Conservation (phyloP, 1,140 invertebrate species). For the Monochamus saltuarius region DNA sequence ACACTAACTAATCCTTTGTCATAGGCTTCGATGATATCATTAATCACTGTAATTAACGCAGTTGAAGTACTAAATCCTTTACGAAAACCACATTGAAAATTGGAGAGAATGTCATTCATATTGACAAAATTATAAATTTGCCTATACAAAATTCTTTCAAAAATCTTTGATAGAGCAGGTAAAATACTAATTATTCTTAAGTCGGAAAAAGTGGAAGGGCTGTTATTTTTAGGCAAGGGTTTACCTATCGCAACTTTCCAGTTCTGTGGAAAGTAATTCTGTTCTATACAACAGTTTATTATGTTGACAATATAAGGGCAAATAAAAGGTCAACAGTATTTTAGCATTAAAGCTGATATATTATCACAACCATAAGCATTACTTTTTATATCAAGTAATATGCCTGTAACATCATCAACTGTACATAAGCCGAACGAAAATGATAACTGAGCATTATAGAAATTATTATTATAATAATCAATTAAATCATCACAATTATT, state of each 20-base stretch:
- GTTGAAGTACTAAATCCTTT: slow-evolving; percentile 10
- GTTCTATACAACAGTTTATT: slow-evolving; percentile 14
- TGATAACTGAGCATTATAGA: background rate
- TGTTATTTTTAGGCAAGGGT: slow-evolving; percentile 24
- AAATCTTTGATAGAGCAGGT: slow-evolving; percentile 28
- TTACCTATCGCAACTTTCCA: slow-evolving; percentile 29
- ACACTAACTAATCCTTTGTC: slow-evolving; percentile 16
- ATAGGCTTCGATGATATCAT: slow-evolving; percentile 19
- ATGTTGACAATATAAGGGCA: slow-evolving; percentile 4
- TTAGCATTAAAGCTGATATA: slow-evolving; percentile 8
- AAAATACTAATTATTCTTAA: slow-evolving; percentile 30
- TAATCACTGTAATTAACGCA: slow-evolving; percentile 21
- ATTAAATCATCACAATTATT: slow-evolving; percentile 7
- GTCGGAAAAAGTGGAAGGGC: slow-evolving; percentile 21
- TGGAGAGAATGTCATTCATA: slow-evolving; percentile 19
- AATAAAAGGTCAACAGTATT: slow-evolving; percentile 2
- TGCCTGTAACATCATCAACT: background rate
- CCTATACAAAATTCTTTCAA: slow-evolving; percentile 23
- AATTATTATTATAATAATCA: slow-evolving; percentile 7
- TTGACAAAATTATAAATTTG: slow-evolving; percentile 20
- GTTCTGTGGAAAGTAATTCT: background rate
- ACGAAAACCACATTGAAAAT: slow-evolving; percentile 20
- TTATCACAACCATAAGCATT: slow-evolving; percentile 16
- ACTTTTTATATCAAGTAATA: slow-evolving; percentile 2
- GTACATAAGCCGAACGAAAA: slow-evolving; percentile 9